A percentile compares a stretch with the other conserved stretches of the same genome.
These are phyloP conservation scores for Cepphus grylle DNA, from an alignment of 2,113 vertebrate genomes.

Conservation along the genomic window DNA sequence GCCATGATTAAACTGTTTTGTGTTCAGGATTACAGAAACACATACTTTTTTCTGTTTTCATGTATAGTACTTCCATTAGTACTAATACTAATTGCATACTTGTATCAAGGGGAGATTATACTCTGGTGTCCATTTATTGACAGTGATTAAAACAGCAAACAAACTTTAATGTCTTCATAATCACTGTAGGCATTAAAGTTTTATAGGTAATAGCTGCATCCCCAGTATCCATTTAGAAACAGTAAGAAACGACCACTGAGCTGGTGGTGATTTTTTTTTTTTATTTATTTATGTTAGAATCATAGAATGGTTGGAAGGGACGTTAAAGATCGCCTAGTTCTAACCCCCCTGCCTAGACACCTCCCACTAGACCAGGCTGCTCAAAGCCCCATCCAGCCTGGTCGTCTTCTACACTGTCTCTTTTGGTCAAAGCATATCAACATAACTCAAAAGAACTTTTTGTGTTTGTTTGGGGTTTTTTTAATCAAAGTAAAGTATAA, in stretches of 20 bases:
- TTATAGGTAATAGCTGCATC: not conserved
- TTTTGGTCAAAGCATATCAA: not conserved
- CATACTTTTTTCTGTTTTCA: not conserved
- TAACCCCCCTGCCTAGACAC: too few species aligned
- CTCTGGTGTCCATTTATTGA: not conserved
- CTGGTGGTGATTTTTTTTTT: not conserved
- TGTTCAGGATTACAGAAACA: not conserved
- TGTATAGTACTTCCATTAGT: not conserved
- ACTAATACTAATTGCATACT: not conserved
- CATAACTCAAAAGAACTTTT: not conserved
- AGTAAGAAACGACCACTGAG: not conserved
- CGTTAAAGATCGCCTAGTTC: too few species aligned
- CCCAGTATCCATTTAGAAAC: not conserved
- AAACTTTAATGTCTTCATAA: slow-evolving; percentile 18
- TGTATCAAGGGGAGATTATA: not conserved
- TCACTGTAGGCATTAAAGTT: not conserved
- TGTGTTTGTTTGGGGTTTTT: not conserved
- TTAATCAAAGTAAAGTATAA: not conserved
- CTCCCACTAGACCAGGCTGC: too few species aligned
- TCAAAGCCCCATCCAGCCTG: too few species aligned
- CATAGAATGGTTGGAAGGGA: too few species aligned
- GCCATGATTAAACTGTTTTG: not conserved
- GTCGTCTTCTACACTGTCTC: not conserved
- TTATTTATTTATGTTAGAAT: not conserved
- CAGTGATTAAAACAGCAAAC: slow-evolving; percentile 1